Percentiles rank a stretch among this genome's conserved stretches.
These are phyloP conservation scores for Amblyopsis hoosieri DNA, from an alignment of 2,797 vertebrate genomes.

Conservation along the genomic window DNA sequence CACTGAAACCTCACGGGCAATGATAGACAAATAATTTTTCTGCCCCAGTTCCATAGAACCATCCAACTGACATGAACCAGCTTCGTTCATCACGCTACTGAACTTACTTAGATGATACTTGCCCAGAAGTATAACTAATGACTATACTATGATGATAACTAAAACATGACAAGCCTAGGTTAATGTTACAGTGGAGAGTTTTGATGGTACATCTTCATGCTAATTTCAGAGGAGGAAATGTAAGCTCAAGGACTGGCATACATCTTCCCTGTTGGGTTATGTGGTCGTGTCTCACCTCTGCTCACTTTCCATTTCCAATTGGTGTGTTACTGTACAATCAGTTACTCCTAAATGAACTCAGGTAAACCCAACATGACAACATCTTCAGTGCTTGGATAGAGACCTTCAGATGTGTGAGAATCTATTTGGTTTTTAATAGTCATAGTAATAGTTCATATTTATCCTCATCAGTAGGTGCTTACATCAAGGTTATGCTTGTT, in stretches of 20 bases:
- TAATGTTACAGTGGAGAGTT: slow-evolving; percentile 34
- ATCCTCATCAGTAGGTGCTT: too few relatives aligned
- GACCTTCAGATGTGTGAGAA: slow-evolving; percentile 21
- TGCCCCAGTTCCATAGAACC: slow-evolving; percentile 60
- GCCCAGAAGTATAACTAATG: slow-evolving; percentile 32
- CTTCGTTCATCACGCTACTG: slow-evolving; percentile 28
- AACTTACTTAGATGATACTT: slow-evolving; percentile 10
- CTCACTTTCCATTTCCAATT: slow-evolving; percentile 58
- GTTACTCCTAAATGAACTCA: slow-evolving; percentile 36
- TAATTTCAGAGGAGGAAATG: slow-evolving; percentile 52
- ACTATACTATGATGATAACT: background rate
- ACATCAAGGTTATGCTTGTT: too few relatives aligned
- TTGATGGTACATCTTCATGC: slow-evolving; percentile 37
- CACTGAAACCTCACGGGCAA: slow-evolving; percentile 60
- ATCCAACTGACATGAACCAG: slow-evolving; percentile 55
- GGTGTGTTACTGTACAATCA: slow-evolving; percentile 49
- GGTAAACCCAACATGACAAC: slow-evolving; percentile 34
- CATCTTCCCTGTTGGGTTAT: slow-evolving; percentile 48
- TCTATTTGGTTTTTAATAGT: too few relatives aligned
- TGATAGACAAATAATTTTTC: slow-evolving; percentile 58
- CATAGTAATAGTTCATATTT: too few relatives aligned
- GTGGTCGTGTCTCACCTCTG: slow-evolving; percentile 40
- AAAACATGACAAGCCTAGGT: slow-evolving; percentile 14
- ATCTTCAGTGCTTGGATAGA: slow-evolving; percentile 21
- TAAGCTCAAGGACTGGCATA: slow-evolving; percentile 31